phyloP scores from a whole-genome alignment of 2,113 vertebrate species.

The Tonatia bakeri region DNA sequence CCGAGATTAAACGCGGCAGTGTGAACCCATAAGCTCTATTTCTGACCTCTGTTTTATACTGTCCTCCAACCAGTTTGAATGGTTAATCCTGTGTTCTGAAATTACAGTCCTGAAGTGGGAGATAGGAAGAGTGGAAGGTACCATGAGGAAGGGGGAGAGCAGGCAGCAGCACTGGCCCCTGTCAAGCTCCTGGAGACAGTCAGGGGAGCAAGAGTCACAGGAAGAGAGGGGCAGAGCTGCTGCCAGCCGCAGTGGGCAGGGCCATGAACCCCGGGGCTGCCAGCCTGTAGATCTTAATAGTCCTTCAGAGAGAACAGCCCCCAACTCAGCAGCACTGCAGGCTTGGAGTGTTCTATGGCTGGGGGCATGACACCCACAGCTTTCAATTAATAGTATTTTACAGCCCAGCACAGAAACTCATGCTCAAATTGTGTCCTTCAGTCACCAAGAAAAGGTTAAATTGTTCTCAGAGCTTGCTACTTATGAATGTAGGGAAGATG shows the following conservation, averaged over 20 bases:
- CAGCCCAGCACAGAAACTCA: not conserved
- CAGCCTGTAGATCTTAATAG: not conserved
- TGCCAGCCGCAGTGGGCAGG: fast-evolving
- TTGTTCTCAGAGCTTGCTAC: not conserved
- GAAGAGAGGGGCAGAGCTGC: not conserved
- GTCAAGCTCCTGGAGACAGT: not conserved
- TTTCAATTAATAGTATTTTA: not conserved
- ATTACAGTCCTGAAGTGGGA: not conserved
- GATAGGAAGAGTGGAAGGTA: not conserved
- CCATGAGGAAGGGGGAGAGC: not conserved
- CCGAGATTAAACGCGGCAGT: not conserved
- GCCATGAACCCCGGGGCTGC: not conserved
- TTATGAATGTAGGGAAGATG: not conserved
- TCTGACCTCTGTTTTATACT: not conserved
- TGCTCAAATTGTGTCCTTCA: not conserved
- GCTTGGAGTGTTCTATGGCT: not conserved
- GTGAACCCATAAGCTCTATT: not conserved
- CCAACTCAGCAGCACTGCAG: not conserved
- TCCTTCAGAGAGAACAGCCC: not conserved
- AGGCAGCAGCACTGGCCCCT: not conserved
- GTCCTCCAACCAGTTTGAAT: too few relatives aligned
- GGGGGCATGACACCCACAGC: not conserved
- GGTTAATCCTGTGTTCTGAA: not conserved
- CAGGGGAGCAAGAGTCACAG: not conserved
- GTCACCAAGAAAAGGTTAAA: not conserved